Base-by-base conservation (phyloP, 2,888 invertebrate genomes). In the Ceratothoa steindachneri region DNA sequence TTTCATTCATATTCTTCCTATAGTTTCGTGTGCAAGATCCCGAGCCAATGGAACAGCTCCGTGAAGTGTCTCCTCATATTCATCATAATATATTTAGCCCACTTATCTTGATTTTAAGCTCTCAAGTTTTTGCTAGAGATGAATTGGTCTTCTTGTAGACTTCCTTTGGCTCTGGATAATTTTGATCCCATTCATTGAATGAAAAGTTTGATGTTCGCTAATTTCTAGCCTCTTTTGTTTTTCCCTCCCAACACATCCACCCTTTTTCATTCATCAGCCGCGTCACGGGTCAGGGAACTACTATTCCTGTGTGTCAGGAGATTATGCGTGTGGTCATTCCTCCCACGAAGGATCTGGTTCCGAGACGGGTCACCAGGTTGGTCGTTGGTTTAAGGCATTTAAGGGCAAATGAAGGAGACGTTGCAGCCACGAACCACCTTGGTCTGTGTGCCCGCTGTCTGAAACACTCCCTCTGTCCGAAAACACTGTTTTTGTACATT, bases 281-380 rank as follows among this genome's bases (percentile, higher is more conserved):
- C 79, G 75, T 67, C 77, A 77, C 65, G 73, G 73, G 73, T 75
- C 75, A 69, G 79, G 75, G 51, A 79, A 75, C 72, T 79, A 79
- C 76, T 79, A 79, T 76, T 75, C 75, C 68, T 79, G 79, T 72
- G 79, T 79, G 30, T 28, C 79, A 53, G 79, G 79, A 19, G 79
- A 79, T 72, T 79, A 79, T 74, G 76, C 76, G 51, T 79, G 79
- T 72, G 79, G 79, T 60, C 79, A 79, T 72, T 72, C 76, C 71
- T 73, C 74, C 30, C 75, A 76, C 72, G 74, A 74, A 68, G 77
- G 74, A n/a, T 1, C 60, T 12, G 60, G 60, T 12, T 12, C 60
- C n/a, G 60, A 60, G 24, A 12, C n/a, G 24, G 24, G 27, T 65
- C 77, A 77, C 71, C 77, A 77, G 77, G 77, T 77, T 77, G 73